A percentile compares a stretch with the other conserved stretches of the same genome.
Evolutionary conservation across 2,113 vertebrate genomes (phyloP).

Genomic region (Catharus minimus): DNA sequence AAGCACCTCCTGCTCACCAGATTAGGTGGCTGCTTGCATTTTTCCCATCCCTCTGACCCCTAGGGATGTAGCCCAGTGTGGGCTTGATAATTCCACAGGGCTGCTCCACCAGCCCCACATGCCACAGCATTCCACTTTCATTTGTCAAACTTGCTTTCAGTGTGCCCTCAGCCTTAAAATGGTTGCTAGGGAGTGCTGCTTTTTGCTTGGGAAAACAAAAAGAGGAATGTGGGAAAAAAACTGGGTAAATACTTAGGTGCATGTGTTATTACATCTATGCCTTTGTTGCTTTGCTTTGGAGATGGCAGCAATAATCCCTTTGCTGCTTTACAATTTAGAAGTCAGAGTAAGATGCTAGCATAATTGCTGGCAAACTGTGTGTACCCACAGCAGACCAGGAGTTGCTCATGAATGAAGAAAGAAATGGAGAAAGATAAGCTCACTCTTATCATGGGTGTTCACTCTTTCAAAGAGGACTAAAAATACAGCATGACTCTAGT

Average conservation of each 20-base stretch:
- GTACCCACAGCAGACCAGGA: not conserved
- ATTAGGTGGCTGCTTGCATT: not conserved
- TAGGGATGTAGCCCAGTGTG: not conserved
- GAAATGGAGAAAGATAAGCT: not conserved
- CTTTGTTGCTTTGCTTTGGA: not conserved
- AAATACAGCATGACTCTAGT: not conserved
- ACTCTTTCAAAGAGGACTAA: not conserved
- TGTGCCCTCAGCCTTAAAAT: not conserved
- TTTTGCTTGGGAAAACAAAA: slow-evolving; percentile 33
- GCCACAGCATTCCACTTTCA: not conserved
- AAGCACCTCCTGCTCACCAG: not conserved
- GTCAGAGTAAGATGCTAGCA: not conserved
- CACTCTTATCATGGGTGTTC: not conserved
- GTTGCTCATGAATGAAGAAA: not conserved
- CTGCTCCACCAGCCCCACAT: not conserved
- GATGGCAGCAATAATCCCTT: not conserved
- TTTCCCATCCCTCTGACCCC: not conserved
- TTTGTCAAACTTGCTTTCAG: not conserved
- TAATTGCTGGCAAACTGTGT: not conserved
- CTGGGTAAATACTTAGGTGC: not conserved
- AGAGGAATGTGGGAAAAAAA: not conserved
- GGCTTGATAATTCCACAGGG: not conserved
- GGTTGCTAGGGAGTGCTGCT: slow-evolving; percentile 25
- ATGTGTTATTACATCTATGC: not conserved
- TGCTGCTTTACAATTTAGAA: not conserved